A percentile compares a stretch with the other conserved stretches of the same genome.
Evolutionary conservation across 2,797 vertebrate species (phyloP).

Genomic region (Sebastes matsubarae): DNA sequence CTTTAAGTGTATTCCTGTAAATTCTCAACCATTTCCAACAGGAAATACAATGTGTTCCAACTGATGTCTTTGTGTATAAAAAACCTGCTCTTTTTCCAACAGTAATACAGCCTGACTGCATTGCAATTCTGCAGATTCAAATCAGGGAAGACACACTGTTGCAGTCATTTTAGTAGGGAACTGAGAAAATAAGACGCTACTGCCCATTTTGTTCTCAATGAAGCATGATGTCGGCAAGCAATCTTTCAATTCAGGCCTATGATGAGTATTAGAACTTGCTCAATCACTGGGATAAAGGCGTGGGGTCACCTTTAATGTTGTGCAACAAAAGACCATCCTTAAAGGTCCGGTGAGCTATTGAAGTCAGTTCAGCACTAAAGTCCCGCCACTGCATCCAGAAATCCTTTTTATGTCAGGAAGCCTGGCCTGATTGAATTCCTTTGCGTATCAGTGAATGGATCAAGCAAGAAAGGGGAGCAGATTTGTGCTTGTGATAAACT

Average conservation of each 20-base stretch:
- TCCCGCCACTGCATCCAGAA: slow-evolving; percentile 65
- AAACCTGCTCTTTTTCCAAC: neutral
- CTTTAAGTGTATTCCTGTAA: neutral
- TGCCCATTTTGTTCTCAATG: slow-evolving; percentile 64
- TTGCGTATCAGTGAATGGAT: slow-evolving; percentile 85
- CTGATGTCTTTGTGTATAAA: neutral
- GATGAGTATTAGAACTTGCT: slow-evolving; percentile 77
- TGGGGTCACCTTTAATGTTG: slow-evolving; percentile 84
- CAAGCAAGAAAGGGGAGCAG: slow-evolving; percentile 80
- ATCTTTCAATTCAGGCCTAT: slow-evolving; percentile 70
- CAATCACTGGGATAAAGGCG: slow-evolving; percentile 75
- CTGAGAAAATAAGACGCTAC: slow-evolving; percentile 55
- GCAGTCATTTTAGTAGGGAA: slow-evolving; percentile 16
- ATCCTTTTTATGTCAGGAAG: slow-evolving; percentile 82
- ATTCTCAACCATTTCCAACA: neutral
- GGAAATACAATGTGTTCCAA: neutral
- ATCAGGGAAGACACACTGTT: slow-evolving; percentile 41
- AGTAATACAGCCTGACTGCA: slow-evolving; percentile 9
- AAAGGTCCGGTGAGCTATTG: slow-evolving; percentile 76
- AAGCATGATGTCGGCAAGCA: slow-evolving; percentile 68
- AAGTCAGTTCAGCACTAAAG: slow-evolving; percentile 73
- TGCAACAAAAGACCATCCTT: slow-evolving; percentile 80
- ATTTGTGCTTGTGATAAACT: slow-evolving; percentile 84
- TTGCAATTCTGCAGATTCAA: slow-evolving; percentile 49
- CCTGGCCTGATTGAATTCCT: slow-evolving; percentile 84